A percentile compares a stretch with the other conserved stretches of the same genome.
Evolutionary conservation across 2,797 vertebrate species (phyloP).

Genomic region (Paedocypris micromegethes): DNA sequence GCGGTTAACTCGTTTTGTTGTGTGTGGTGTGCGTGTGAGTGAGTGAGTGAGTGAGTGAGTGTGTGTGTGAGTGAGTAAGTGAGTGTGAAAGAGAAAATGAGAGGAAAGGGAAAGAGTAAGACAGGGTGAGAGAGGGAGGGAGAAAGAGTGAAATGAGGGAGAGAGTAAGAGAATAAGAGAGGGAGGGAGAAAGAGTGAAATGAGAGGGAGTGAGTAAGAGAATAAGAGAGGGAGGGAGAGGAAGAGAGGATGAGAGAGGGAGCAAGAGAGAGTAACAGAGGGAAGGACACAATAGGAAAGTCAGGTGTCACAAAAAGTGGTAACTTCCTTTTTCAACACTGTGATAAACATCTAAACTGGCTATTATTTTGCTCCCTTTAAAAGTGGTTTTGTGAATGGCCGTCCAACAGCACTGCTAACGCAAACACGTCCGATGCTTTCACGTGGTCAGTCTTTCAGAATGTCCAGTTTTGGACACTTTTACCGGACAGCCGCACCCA

Average conservation of each 20-base stretch:
- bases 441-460: not conserved
- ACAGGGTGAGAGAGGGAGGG: too few species aligned
- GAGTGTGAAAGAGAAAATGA: too few species aligned
- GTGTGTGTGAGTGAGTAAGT: too few species aligned
- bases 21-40: too few species aligned
- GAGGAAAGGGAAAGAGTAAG: too few species aligned
- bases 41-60: too few species aligned
- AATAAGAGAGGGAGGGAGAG: constrained; percentile 8
- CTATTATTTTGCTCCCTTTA: too few species aligned
- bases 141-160: too few species aligned
- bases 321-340: constrained; percentile 70
- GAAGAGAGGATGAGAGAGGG: constrained; percentile 7
- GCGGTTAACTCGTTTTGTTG: too few species aligned
- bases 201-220: constrained; percentile 5
- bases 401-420: too few species aligned
- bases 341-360: constrained; percentile 60
- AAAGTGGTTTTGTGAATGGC: too few species aligned
- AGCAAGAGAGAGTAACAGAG: constrained; percentile 56
- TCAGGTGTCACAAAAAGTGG: constrained; percentile 61
- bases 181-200: not conserved
- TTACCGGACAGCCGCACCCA: constrained; percentile 47
- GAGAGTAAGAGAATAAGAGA: too few species aligned
- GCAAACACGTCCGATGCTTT: not conserved
- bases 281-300: constrained; percentile 49
- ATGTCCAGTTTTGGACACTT: constrained; percentile 27